Evolutionary conservation across 2,888 invertebrate genomes (phyloP), one percentile per base, ranked within the genome.

Genomic region (Cheilosia soror): DNA sequence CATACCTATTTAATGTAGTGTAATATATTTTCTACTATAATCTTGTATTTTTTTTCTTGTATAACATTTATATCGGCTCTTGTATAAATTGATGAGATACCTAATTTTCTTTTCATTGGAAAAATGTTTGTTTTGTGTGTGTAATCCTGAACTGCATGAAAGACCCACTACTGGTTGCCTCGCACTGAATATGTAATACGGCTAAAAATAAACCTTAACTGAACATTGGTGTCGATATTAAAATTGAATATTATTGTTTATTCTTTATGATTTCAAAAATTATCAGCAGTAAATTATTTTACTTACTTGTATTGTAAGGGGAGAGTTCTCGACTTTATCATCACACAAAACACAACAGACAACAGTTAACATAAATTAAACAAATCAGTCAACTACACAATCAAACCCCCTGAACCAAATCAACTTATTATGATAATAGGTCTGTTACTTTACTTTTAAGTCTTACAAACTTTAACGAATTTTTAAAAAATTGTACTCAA

Each of bases 81-180:
- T 73, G 13, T 62, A 49, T 20, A 55, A 63, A 68, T 53, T 20
- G 25, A 37, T 33, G 29, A 51, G 1, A 51, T 51, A n/a, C 27
- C 4, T 20, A 47, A n/a, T 31, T 55, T 55, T n/a, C 25, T 31
- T 31, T 55, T 55, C 33, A 33, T 55, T 55, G 15, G 33, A 33
- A 15, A 58, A 68, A 75, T 79, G 73, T 84, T 69, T 79, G 73
- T 79, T 84, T 79, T 84, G 69, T 84, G 84, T 84, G 84, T 84
- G 73, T 75, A 68, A 79, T 75, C 73, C 63, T 80, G 79, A 79
- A 84, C 75, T 84, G 91, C 91, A 91, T 92, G 92, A 91, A 91
- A 91, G 91, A 91, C 92, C 91, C 91, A 91, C 92, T 91, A 91
- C 91, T 91, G 91, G 91, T 91, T 84, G 84, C 85, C 60, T 83